Percentiles rank a stretch among this genome's conserved stretches.
Evolutionary conservation across 2,797 vertebrate genomes (phyloP).

Genomic region (Tauraco hartlaubi): DNA sequence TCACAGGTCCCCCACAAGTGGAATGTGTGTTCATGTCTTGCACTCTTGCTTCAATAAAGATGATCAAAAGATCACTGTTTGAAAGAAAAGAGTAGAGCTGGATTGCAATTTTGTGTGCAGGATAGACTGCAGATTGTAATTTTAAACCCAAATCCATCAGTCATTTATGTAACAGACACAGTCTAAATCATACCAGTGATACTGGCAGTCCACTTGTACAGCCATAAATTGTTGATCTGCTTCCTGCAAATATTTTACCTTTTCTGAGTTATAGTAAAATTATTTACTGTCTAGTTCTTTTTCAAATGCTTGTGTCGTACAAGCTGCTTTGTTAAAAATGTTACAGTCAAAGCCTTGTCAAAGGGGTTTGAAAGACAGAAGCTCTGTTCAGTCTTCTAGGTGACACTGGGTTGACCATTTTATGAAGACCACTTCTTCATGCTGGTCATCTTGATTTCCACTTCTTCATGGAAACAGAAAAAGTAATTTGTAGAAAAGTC

Average conservation of each 20-base stretch:
- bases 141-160: not conserved
- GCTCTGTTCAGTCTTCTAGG: not conserved
- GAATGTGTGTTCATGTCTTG: not conserved
- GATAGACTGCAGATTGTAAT: not conserved
- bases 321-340: not conserved
- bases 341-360: not conserved
- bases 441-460: not conserved
- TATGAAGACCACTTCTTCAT: not conserved
- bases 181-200: not conserved
- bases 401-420: not conserved
- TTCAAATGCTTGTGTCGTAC: not conserved
- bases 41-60: not conserved
- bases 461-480: not conserved
- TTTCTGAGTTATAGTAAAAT: not conserved
- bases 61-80: not conserved
- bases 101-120: not conserved
- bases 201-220: not conserved
- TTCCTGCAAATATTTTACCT: slow-evolving; percentile 10
- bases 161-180: not conserved
- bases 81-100: not conserved
- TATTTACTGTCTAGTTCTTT: not conserved
- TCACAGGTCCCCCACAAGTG: not conserved
- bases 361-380: not conserved
- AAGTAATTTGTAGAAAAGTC: not conserved
- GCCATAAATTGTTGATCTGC: not conserved